These are phyloP conservation scores for Pholis gunnellus DNA, from an alignment of 2,113 vertebrate species.

Conservation along the genomic window DNA sequence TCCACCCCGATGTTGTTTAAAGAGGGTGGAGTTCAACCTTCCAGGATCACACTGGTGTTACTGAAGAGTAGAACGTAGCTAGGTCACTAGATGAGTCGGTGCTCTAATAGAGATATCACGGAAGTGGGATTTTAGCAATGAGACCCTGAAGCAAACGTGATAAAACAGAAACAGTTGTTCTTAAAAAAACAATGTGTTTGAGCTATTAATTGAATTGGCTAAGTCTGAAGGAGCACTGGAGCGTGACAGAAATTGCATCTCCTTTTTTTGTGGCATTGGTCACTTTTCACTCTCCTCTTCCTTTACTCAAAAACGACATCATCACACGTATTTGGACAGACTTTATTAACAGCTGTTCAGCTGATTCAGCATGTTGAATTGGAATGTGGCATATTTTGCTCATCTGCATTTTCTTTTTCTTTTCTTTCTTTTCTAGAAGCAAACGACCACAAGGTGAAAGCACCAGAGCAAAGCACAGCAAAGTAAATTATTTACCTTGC, in stretches of 20 bases:
- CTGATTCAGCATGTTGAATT: not conserved
- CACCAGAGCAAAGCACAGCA: conserved; percentile 7
- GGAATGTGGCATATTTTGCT: not conserved
- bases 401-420: not conserved
- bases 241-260: conserved; percentile 4
- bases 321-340: not conserved
- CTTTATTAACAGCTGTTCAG: not conserved
- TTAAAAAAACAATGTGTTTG: conserved; percentile 14
- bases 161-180: conserved; percentile 20
- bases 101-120: conserved; percentile 29
- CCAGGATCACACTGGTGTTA: not conserved
- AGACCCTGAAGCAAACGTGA: conserved; percentile 7
- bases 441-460: not conserved
- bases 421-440: not conserved
- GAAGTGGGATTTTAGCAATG: conserved; percentile 15
- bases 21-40: not conserved
- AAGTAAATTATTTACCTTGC: conserved; percentile 1
- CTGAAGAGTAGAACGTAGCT: too few relatives aligned
- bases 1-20: not conserved
- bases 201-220: not conserved
- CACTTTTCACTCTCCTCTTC: not conserved
- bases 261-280: not conserved
- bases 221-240: not conserved
- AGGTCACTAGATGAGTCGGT: not conserved
- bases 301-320: not conserved